Base-by-base conservation (phyloP, 2,113 vertebrate genomes). In the Embiotoca jacksoni region DNA sequence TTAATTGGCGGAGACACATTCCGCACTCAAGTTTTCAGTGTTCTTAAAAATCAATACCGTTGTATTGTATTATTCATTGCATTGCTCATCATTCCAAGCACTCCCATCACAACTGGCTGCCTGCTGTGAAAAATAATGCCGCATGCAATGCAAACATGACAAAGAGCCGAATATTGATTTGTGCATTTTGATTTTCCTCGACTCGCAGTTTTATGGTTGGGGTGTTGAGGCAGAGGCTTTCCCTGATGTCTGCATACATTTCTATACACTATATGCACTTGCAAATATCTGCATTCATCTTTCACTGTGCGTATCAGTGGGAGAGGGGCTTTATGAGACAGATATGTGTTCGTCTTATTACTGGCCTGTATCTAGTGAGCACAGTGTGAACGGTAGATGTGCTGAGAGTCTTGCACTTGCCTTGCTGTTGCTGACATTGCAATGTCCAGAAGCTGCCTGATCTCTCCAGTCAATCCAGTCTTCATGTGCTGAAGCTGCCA, bases 341-440 rank as follows among this genome's bases (percentile, higher is more conserved):
- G 50, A 78, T 41, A 31, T 70, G 60, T 41, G 15, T 39, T 70
- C 3, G 4, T 72, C 52, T 78, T 46, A 58, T 62, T 62, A 39
- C 41, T 64, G 31, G 57, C 56, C 66, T 49, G 41, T 52, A 79
- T 61, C 15, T 79, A 11, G 54, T 50, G 33, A 73, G 70, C 56
- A 56, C 56, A 70, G 56, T 37, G 44, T 55, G 36, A 81, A 62
- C 71, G 68, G 57, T 55, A 31, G 78, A 74, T 75, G 61, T 72
- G 72, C 73, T 64, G 41, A 78, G 59, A 88, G 72, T 73, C 73
- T 84, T 71, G 60, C 71, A 64, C 80, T 88, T 83, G 72, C 80
- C 70, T 73, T 52, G 55, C 75, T 60, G 76, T 32, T 89, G 90
- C 89, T 91, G 90, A 91, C 83, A 15, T 58, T 58, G 89, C 91